These are phyloP conservation scores for Macropus fuliginosus DNA, from an alignment of 2,797 vertebrate genomes.

Conservation along the genomic window DNA sequence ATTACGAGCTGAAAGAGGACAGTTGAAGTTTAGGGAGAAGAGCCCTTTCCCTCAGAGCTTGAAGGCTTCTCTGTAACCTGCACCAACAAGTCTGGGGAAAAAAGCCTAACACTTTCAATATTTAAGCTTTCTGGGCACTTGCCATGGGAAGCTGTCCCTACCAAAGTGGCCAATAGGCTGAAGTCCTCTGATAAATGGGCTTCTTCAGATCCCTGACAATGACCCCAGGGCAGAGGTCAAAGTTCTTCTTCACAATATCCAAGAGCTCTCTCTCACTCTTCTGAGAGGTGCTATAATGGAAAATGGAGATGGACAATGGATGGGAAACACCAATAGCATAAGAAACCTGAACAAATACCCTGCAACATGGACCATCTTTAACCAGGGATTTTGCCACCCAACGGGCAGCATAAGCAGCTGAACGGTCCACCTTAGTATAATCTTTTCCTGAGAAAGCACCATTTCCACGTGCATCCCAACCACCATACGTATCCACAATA, in stretches of 20 bases:
- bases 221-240: constrained; percentile 96
- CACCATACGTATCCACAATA: constrained; percentile 97
- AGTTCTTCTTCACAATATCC: constrained; percentile 96
- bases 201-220: constrained; percentile 99
- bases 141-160: constrained; percentile 98
- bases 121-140: constrained; percentile 97
- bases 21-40: constrained; percentile 77
- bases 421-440: constrained; percentile 98
- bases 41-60: constrained; percentile 90
- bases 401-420: constrained; percentile 96
- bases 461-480: constrained; percentile 97
- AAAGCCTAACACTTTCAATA: constrained; percentile 95
- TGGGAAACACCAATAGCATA: constrained; percentile 97
- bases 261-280: constrained; percentile 95
- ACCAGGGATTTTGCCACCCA: constrained; percentile 98
- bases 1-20: constrained; percentile 81
- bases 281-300: constrained; percentile 96
- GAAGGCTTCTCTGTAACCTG: constrained; percentile 98
- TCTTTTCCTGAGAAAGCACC: constrained; percentile 98
- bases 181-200: constrained; percentile 98
- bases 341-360: constrained; percentile 96
- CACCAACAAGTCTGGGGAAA: constrained; percentile 93
- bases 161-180: constrained; percentile 98
- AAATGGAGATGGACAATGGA: constrained; percentile 97
- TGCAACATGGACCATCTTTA: constrained; percentile 94